A percentile compares a stretch with the other conserved stretches of the same genome.
These are phyloP conservation scores for Zapornia atra DNA, from an alignment of 2,113 vertebrate species.

Conservation along the genomic window DNA sequence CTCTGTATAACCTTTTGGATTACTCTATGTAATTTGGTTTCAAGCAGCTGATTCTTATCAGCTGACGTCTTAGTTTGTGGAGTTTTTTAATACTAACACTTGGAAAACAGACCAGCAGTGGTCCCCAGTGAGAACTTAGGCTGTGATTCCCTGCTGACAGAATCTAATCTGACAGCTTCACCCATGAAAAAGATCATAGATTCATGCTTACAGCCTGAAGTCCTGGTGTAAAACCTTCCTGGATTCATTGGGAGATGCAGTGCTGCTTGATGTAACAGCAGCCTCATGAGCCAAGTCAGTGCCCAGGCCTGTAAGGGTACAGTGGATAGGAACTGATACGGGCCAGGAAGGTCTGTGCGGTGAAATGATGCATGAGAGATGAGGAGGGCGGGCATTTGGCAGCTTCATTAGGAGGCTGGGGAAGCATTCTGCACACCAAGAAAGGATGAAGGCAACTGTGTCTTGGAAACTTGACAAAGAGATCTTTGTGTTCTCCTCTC, in stretches of 20 bases:
- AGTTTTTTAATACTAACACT: background rate
- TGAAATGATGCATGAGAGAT: conserved; percentile 29
- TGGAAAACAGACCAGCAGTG: background rate
- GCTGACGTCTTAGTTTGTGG: background rate
- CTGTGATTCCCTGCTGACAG: background rate
- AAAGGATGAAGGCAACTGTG: conserved; percentile 48
- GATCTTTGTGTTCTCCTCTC: conserved; percentile 39
- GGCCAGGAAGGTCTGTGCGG: background rate
- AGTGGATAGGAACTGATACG: background rate
- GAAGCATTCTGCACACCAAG: conserved; percentile 24
- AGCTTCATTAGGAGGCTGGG: conserved; percentile 31
- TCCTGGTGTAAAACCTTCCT: background rate
- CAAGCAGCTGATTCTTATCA: background rate
- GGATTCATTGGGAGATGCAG: background rate
- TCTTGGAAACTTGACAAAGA: conserved; percentile 53
- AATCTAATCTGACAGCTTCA: background rate
- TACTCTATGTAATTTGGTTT: background rate
- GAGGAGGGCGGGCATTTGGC: background rate
- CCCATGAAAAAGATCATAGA: background rate
- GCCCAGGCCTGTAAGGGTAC: background rate
- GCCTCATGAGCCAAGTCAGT: background rate
- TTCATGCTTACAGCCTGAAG: background rate
- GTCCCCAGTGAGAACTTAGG: background rate
- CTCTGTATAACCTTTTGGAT: background rate
- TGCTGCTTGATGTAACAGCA: background rate